Percentiles rank a stretch among this genome's conserved stretches.
These are phyloP conservation scores for Andrena haemorrhoa DNA, from an alignment of 2,888 invertebrate species.

Conservation along the genomic window DNA sequence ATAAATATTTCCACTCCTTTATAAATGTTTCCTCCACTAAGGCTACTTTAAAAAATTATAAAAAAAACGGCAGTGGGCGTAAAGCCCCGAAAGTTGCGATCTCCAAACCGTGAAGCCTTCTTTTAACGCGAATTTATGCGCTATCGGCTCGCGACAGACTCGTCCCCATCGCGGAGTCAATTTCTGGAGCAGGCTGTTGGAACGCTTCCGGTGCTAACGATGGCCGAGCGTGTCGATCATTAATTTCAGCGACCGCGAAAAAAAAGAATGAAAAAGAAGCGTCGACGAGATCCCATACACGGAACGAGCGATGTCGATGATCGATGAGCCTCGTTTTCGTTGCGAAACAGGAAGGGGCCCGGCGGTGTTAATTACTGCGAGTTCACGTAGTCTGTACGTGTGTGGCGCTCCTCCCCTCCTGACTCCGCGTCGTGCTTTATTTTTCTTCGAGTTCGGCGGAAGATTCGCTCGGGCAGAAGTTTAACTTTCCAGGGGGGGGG, in stretches of 20 bases:
- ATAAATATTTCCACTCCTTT: no score
- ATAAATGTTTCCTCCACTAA: no score
- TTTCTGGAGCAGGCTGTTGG: neutral
- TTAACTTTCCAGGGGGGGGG: neutral
- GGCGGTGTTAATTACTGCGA: conserved; percentile 15
- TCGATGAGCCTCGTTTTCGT: conserved; percentile 24
- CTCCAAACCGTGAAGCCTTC: no score
- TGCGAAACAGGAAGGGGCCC: conserved; percentile 24
- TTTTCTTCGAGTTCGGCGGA: conserved; percentile 17
- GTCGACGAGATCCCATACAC: conserved; percentile 13
- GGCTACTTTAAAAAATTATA: no score
- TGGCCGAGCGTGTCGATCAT: conserved; percentile 35
- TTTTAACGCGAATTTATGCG: no score
- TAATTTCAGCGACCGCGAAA: conserved; percentile 21
- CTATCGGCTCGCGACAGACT: neutral
- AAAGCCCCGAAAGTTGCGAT: no score
- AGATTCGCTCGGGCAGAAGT: conserved; percentile 8
- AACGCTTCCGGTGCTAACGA: conserved; percentile 44
- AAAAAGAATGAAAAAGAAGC: conserved; percentile 16
- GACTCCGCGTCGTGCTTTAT: neutral
- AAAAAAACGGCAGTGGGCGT: no score
- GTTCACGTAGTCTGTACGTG: neutral
- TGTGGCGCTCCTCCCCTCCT: neutral
- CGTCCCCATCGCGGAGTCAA: conserved; percentile 14
- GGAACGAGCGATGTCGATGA: conserved; percentile 42